Conservation (phyloP, 2,797 vertebrate species). For the Odontamblyopus lacepedii region DNA sequence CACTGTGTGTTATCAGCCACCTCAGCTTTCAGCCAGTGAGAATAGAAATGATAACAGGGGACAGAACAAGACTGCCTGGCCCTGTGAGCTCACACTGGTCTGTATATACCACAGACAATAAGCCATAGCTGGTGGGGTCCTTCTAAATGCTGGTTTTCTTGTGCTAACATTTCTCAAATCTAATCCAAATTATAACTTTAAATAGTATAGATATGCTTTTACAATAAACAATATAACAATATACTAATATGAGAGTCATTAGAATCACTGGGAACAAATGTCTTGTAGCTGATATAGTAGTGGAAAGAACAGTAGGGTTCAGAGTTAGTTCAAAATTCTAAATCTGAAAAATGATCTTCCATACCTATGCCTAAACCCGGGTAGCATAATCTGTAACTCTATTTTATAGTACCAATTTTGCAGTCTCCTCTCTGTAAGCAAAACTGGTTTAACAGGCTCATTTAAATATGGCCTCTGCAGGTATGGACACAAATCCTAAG, state of each 20-base stretch:
- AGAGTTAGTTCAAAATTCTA: too few species aligned
- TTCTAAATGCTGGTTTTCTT: constrained; percentile 24
- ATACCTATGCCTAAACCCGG: not conserved
- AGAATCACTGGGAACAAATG: too few species aligned
- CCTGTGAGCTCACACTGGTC: constrained; percentile 35
- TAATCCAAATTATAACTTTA: too few species aligned
- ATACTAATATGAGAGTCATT: too few species aligned
- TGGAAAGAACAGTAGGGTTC: too few species aligned
- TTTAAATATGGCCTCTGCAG: constrained; percentile 59
- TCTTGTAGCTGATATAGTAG: too few species aligned
- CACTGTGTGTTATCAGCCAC: constrained; percentile 36
- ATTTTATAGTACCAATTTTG: constrained; percentile 20
- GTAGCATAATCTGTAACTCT: not conserved
- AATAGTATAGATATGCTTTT: too few species aligned
- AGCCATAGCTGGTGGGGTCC: constrained; percentile 47
- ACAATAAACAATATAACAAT: too few species aligned
- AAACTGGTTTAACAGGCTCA: constrained; percentile 51
- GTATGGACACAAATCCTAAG: constrained; percentile 52
- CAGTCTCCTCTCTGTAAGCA: constrained; percentile 32
- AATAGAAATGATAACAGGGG: constrained; percentile 47
- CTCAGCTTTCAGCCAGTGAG: constrained; percentile 42
- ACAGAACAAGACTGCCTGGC: constrained; percentile 57
- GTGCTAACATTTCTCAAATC: too few species aligned
- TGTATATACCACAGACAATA: constrained; percentile 20
- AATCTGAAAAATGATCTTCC: too few species aligned